These are phyloP conservation scores for Salvelinus namaycush DNA, from an alignment of 2,113 vertebrate genomes.

Conservation along the genomic window DNA sequence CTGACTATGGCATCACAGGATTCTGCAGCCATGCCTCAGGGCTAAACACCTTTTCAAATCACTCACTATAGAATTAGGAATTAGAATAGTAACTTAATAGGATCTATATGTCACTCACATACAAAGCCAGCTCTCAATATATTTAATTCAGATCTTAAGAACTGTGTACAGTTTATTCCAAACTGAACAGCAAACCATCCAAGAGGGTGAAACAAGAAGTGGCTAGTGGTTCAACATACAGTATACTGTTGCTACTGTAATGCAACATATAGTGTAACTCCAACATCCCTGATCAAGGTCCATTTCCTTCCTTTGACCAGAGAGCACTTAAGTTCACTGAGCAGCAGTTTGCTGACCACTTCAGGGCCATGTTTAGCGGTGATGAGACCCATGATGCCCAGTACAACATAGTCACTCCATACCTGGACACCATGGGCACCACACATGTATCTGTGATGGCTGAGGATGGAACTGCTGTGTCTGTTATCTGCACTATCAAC, in stretches of 20 bases:
- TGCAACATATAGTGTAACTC: too few species aligned
- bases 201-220: too few species aligned
- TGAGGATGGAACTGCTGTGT: constrained; percentile 77
- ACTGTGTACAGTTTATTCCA: too few species aligned
- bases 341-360: constrained; percentile 58
- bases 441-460: constrained; percentile 76
- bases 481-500: constrained; percentile 86
- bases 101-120: too few species aligned
- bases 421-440: constrained; percentile 60
- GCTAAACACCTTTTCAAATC: not conserved
- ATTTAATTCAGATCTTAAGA: too few species aligned
- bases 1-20: too few species aligned
- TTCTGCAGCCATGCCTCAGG: too few species aligned
- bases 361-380: constrained; percentile 66
- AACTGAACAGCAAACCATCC: too few species aligned
- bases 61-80: too few species aligned
- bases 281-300: not conserved
- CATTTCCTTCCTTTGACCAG: constrained; percentile 19
- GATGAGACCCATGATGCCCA: constrained; percentile 3
- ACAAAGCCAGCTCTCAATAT: too few species aligned
- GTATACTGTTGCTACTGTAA: not conserved
- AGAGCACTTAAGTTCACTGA: constrained; percentile 47
- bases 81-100: too few species aligned
- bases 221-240: too few species aligned
- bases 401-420: constrained; percentile 54